phyloP scores from a whole-genome alignment of 2,888 invertebrate species.

The Nebria salina region DNA sequence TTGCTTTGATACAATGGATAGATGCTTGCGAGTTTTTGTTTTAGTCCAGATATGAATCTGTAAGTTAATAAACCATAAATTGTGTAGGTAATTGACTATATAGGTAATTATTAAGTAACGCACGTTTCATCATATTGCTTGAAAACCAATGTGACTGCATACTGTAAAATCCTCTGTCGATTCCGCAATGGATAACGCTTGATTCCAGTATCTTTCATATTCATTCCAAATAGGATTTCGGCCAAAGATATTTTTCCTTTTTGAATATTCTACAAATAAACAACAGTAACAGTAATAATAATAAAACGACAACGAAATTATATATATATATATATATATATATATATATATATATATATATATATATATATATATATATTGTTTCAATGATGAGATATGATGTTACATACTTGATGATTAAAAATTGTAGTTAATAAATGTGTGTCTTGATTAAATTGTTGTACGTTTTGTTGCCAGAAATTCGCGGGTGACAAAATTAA shows the following conservation, averaged over 20 bases:
- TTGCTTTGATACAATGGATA: constrained; percentile 76
- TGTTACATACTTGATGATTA: constrained; percentile 76
- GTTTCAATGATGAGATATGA: no score
- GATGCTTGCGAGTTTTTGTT: constrained; percentile 72
- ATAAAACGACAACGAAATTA: no score
- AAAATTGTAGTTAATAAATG: constrained; percentile 84
- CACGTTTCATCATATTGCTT: constrained; percentile 82
- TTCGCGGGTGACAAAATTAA: constrained; percentile 92
- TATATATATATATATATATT: no score
- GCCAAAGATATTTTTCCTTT: constrained; percentile 85
- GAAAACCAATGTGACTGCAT: constrained; percentile 88
- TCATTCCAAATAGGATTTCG: constrained; percentile 93
- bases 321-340: no score
- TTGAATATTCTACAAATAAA: constrained; percentile 73
- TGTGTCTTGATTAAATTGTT: constrained; percentile 80
- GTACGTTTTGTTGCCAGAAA: constrained; percentile 88
- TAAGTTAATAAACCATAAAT: constrained; percentile 54
- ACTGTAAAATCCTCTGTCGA: constrained; percentile 86
- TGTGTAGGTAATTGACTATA: neutral
- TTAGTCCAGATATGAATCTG: constrained; percentile 81
- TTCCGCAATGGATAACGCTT: constrained; percentile 87
- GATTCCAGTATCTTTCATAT: constrained; percentile 88
- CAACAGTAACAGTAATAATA: neutral
- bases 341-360: no score
- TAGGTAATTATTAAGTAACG: constrained; percentile 53